phyloP scores from a whole-genome alignment of 1,140 invertebrate species.

The Tribolium castaneum region DNA sequence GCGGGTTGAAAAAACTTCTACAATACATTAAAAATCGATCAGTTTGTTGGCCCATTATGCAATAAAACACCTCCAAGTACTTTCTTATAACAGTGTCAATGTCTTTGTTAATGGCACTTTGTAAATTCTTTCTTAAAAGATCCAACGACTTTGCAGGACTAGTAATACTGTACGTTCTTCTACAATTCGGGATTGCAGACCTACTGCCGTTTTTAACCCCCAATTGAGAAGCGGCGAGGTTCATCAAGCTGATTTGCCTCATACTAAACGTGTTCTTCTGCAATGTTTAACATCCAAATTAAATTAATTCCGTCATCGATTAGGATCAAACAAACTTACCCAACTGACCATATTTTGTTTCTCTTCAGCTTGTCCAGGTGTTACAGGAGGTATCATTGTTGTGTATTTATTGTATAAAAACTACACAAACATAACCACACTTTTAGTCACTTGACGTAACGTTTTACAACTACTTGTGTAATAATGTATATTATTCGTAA shows the following conservation, averaged over 20 bases:
- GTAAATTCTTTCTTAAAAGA: conserved; percentile 78
- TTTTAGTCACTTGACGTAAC: background rate
- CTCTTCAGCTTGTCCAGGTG: conserved; percentile 60
- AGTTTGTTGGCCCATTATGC: background rate
- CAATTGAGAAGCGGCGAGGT: conserved; percentile 69
- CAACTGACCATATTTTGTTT: conserved; percentile 63
- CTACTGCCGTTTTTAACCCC: conserved; percentile 66
- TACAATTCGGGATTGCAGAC: conserved; percentile 63
- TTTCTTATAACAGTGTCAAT: conserved; percentile 80
- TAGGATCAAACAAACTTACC: conserved; percentile 53
- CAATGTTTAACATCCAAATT: conserved; percentile 55
- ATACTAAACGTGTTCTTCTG: conserved; percentile 72
- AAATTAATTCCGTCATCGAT: background rate
- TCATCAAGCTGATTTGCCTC: conserved; percentile 72
- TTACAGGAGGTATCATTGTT: conserved; percentile 63
- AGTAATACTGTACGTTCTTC: conserved; percentile 61
- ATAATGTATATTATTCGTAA: too few relatives aligned
- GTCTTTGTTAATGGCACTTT: conserved; percentile 81
- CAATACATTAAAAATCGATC: conserved; percentile 56
- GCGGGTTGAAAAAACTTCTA: conserved; percentile 83
- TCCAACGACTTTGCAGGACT: conserved; percentile 80
- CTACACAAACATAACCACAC: conserved; percentile 10
- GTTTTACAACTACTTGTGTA: background rate
- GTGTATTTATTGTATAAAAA: background rate
- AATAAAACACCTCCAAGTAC: conserved; percentile 74